Evolutionary conservation across 1,140 invertebrate genomes (phyloP), one percentile per base, ranked within the genome.

Genomic region (Bathynomus jamesi): DNA sequence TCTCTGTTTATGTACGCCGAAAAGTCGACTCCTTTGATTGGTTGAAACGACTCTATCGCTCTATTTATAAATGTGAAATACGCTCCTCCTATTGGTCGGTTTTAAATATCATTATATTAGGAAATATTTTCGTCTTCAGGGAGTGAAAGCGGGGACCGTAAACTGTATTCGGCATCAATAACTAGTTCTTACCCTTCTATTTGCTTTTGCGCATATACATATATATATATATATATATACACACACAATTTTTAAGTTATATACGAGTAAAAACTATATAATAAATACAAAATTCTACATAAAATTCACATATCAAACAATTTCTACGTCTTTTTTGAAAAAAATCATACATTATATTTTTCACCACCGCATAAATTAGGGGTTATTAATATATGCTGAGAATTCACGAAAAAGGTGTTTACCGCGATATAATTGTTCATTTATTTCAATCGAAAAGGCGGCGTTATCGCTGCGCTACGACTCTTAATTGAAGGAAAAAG

Each of bases 181-280:
- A n/a, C n/a, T n/a, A n/a, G n/a, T n/a, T n/a, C n/a, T n/a, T n/a
- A n/a, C n/a, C n/a, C n/a, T n/a, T n/a, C n/a, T n/a, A n/a, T n/a
- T n/a, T n/a, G n/a, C n/a, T n/a, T n/a, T n/a, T 53, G 21, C 21
- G 21, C 21, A 53, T 53, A 53, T 53, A 53, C 21, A 53, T 53
- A 53, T 53, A 53, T 53, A 53, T 53, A 53, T 53, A 53, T 53
- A 53, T 53, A 53, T 53, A 53, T 53, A 53, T 53, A 53, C 21
- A 53, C 21, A 53, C 21, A 53, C 21, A 53, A 17, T 17, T 53
- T 17, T 53, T 17, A 17, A 53, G 13, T 17, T 53, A 53, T 53
- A 53, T 53, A 53, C 21, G 21, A 2, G 5, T 53, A 53, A 3
- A 53, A 53, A 11, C 13, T 53, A 17, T 53, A 11, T 53, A 1